phyloP scores from a whole-genome alignment of 2,888 invertebrate species.

The Microplitis deprimator region DNA sequence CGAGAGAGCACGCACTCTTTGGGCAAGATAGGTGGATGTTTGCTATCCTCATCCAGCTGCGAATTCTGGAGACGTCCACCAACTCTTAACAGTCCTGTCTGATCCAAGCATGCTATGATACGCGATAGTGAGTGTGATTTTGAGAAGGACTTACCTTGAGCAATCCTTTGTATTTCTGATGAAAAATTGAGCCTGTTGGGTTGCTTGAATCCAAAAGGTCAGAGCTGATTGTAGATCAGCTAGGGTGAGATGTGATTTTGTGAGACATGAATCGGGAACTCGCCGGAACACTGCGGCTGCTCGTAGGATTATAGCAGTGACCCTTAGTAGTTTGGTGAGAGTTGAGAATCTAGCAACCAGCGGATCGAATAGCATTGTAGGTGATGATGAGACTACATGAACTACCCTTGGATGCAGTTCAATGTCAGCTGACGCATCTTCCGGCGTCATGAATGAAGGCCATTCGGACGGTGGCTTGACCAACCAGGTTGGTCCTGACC shows the following conservation, averaged over 20 bases:
- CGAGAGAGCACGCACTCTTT: too few relatives aligned
- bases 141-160: background rate
- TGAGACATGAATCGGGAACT: background rate
- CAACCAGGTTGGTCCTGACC: background rate
- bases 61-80: conserved; percentile 21
- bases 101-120: conserved; percentile 43
- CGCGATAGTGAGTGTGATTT: conserved; percentile 23
- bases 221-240: conserved; percentile 29
- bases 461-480: background rate
- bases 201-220: conserved; percentile 27
- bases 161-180: background rate
- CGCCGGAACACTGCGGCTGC: background rate
- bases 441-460: background rate
- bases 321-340: background rate
- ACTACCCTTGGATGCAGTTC: too few relatives aligned
- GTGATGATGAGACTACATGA: background rate
- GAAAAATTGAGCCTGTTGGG: conserved; percentile 21
- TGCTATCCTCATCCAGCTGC: too few relatives aligned
- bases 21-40: background rate
- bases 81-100: conserved; percentile 37
- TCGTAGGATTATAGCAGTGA: background rate
- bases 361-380: too few relatives aligned
- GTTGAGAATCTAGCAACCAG: too few relatives aligned
- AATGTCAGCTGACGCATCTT: background rate
- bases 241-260: conserved; percentile 5